A percentile compares a stretch with the other conserved stretches of the same genome.
Evolutionary conservation across 2,113 vertebrate species (phyloP).

Genomic region (Phylloscopus trochilus): DNA sequence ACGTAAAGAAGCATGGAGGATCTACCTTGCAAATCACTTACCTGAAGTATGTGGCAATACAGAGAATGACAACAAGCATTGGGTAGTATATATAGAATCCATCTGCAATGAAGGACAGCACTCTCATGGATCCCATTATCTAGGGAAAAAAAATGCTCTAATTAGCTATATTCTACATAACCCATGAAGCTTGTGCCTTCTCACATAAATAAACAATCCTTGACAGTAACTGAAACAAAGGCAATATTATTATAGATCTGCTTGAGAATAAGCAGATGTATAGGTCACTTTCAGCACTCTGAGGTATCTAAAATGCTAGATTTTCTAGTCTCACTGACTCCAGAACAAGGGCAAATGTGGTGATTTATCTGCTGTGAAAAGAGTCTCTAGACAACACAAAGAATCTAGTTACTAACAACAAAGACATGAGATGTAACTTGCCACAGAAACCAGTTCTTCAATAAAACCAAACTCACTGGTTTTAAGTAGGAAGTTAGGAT

Average conservation of each 20-base stretch:
- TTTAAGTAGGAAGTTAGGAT: background rate
- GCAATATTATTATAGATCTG: background rate
- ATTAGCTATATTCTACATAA: background rate
- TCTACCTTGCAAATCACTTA: conserved; percentile 45
- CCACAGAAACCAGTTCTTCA: background rate
- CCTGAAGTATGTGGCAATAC: conserved; percentile 93
- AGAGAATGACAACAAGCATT: conserved; percentile 91
- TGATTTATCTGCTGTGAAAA: background rate
- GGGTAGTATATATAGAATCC: conserved; percentile 98
- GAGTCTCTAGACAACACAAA: background rate
- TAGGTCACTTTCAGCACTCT: background rate
- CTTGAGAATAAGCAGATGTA: background rate
- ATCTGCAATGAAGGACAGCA: conserved; percentile 91
- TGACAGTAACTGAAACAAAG: background rate
- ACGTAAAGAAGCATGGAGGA: background rate
- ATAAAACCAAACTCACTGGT: background rate
- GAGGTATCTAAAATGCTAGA: background rate
- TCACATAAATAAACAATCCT: background rate
- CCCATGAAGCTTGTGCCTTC: background rate
- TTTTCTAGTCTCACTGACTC: background rate
- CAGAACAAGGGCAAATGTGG: background rate
- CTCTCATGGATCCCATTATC: conserved; percentile 95
- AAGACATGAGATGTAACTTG: background rate
- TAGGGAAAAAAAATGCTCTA: conserved; percentile 47
- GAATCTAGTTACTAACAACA: background rate